Base-by-base conservation (phyloP, 1,140 invertebrate species). In the Schlechtendalia chinensis region DNA sequence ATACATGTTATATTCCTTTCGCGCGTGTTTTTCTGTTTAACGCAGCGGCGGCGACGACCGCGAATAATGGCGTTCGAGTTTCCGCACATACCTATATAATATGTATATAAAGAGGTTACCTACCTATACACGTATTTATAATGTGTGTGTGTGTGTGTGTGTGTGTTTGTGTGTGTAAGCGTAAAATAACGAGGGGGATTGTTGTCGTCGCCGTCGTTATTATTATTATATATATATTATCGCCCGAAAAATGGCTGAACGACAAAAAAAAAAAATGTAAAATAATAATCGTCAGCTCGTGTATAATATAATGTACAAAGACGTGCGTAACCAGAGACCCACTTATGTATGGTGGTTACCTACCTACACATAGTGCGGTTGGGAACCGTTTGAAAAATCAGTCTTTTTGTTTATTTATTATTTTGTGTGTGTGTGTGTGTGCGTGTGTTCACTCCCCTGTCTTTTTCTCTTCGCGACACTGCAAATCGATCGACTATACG, bases 271-370 rank as follows among this genome's bases (percentile, higher is more conserved):
- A 50, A 71, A 45, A 65, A 71, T 67, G 27, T 22, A 3, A 54
- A 47, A 69, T 50, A 69, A 54, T 17, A 72, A 72, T 32, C 50
- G 58, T 50, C 24, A 39, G 32, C 32, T 39, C 32, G 32, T 39
- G 32, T 39, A 8, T 39, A 39, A 39, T 39, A 39, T 39, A 39
- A 39, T 39, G 32, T 39, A 75, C 56, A 59, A 61, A 39, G 74
- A 77, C 32, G 32, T 4, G 5, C n/a, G 75, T 79, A 79, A 79
- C 75, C 75, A 61, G 75, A 79, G 58, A 79, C 75, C 75, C 75
- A 63, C 75, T 63, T 63, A 63, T 50, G 59, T 53, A 22, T 27
- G 65, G n/a, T 39, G 8, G 32, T 8, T 39, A 39, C 32, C 32
- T 39, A 39, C 32, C 32, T 39, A 39, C 32, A 3, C 8, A 39